These are phyloP conservation scores for Thalassaphorura encarpata DNA, from an alignment of 1,140 invertebrate species.

Conservation along the genomic window DNA sequence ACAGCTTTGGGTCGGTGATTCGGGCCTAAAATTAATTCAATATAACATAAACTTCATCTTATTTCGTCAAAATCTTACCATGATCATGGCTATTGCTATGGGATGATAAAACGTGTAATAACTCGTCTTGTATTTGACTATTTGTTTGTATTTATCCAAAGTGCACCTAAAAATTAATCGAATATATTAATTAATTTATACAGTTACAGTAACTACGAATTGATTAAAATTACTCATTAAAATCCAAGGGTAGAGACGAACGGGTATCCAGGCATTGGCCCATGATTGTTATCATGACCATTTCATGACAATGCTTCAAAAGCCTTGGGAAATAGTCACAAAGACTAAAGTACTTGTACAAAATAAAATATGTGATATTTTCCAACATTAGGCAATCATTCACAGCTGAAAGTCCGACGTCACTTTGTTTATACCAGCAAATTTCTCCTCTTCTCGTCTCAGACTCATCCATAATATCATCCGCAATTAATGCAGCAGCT, in stretches of 20 bases:
- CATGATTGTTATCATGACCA: background rate
- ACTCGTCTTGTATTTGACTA: slow-evolving; percentile 57
- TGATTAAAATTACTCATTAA: background rate
- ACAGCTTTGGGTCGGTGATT: background rate
- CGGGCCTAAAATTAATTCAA: slow-evolving; percentile 31
- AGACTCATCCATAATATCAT: slow-evolving; percentile 90
- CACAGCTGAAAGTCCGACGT: slow-evolving; percentile 68
- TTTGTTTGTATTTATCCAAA: slow-evolving; percentile 32
- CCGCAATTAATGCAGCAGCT: slow-evolving; percentile 70
- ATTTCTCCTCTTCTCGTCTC: slow-evolving; percentile 68
- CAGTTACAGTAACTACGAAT: background rate
- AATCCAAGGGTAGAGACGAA: background rate
- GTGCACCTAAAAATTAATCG: slow-evolving; percentile 12
- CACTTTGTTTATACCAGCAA: slow-evolving; percentile 77
- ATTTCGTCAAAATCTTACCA: slow-evolving; percentile 31
- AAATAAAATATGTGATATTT: slow-evolving; percentile 59
- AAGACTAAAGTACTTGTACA: slow-evolving; percentile 64
- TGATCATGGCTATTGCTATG: slow-evolving; percentile 46
- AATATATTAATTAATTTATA: background rate
- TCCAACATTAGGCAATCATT: slow-evolving; percentile 81
- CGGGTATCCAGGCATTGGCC: background rate
- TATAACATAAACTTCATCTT: background rate
- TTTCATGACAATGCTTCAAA: background rate
- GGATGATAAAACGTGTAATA: slow-evolving; percentile 55
- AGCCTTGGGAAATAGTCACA: slow-evolving; percentile 39